Conservation (phyloP, 2,113 vertebrate genomes). For the Notothenia rossii region DNA sequence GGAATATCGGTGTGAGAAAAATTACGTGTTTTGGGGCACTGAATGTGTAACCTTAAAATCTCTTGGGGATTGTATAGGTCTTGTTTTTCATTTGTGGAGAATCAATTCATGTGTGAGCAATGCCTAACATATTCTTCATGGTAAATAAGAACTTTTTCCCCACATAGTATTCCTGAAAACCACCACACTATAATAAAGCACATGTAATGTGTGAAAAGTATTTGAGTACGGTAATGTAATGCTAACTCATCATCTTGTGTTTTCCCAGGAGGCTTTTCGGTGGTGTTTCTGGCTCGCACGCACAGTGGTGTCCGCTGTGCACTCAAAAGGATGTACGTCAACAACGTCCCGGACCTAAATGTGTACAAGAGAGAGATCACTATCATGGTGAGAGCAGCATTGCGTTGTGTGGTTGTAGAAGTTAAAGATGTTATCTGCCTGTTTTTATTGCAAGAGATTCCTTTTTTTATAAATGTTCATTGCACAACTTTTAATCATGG, state of each 20-base stretch:
- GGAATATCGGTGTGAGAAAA: not conserved
- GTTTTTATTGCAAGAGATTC: not conserved
- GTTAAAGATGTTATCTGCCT: not conserved
- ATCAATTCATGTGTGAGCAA: not conserved
- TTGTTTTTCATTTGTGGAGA: not conserved
- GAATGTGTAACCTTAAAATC: not conserved
- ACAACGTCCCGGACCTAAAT: slow-evolving; percentile 92
- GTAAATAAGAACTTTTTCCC: not conserved
- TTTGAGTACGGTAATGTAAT: not conserved
- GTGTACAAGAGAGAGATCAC: slow-evolving; percentile 97
- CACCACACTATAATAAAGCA: not conserved
- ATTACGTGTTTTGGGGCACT: not conserved
- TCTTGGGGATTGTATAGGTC: not conserved
- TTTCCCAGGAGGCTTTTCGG: slow-evolving; percentile 93
- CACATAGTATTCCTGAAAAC: not conserved
- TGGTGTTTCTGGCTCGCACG: slow-evolving; percentile 95
- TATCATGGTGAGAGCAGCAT: slow-evolving; percentile 91
- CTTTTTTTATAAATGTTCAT: not conserved
- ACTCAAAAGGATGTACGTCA: slow-evolving; percentile 97
- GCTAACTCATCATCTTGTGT: not conserved
- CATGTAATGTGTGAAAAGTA: not conserved
- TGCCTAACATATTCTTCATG: too few species aligned
- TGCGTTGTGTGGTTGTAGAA: not conserved
- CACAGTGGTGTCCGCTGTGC: slow-evolving; percentile 91
- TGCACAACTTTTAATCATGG: not conserved